Conservation (phyloP, 2,113 vertebrate species). For the Nanorana parkeri region DNA sequence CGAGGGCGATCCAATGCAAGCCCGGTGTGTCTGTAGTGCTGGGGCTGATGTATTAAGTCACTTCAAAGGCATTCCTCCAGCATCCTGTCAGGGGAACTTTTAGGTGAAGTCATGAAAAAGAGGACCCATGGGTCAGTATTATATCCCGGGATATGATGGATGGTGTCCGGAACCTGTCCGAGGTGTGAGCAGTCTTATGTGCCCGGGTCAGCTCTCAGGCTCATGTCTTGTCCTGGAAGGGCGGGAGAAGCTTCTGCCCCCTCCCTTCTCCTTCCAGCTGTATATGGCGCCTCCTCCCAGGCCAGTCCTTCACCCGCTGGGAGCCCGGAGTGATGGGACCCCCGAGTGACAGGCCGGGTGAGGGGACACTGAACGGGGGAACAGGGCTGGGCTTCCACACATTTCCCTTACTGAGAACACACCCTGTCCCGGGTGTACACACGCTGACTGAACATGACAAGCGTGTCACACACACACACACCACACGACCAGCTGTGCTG, state of each 20-base stretch:
- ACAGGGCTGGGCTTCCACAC: neutral
- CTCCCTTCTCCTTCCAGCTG: neutral
- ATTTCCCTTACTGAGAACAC: neutral
- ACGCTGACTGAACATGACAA: neutral
- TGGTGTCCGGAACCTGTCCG: neutral
- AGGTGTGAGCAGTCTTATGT: neutral
- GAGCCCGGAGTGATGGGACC: neutral
- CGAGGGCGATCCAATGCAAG: too few relatives aligned
- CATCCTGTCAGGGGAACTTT: too few relatives aligned
- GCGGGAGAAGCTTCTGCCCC: neutral
- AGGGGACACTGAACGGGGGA: neutral
- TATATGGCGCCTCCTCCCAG: neutral
- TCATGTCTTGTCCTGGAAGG: conserved; percentile 2
- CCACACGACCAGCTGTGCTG: too few relatives aligned
- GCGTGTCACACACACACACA: too few relatives aligned
- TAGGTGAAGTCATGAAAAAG: too few relatives aligned
- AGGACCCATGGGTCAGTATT: too few relatives aligned
- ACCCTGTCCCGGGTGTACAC: neutral
- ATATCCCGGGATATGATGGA: too few relatives aligned
- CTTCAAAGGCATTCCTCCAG: too few relatives aligned
- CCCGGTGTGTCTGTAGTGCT: too few relatives aligned
- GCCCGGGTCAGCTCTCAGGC: neutral
- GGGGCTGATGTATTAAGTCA: too few relatives aligned
- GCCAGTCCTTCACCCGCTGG: neutral
- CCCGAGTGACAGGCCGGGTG: neutral